Base-by-base conservation (phyloP, 2,888 invertebrate genomes). In the Xestia ashworthii region DNA sequence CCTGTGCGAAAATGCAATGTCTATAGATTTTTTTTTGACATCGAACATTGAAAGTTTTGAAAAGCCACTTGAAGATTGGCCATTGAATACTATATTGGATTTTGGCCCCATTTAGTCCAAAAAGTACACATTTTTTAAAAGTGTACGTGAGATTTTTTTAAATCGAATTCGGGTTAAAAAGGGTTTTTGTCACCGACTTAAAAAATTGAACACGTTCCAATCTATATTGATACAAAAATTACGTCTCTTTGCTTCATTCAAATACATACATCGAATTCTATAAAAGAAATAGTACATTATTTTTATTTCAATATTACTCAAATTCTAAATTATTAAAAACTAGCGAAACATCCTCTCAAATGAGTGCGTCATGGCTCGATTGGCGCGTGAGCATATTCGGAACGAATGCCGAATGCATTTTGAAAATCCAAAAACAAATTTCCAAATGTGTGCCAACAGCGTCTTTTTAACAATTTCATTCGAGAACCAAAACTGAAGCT, bases 51-150 rank as follows among this genome's bases (percentile, higher is more conserved):
- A 67, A 66, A 76, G 64, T 74, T 76, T 65, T 22, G 66, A 76
- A 64, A 68, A 32, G 22, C 46, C 60, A 68, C 74, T 72, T 16
- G 46, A 64, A 55, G 60, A 76, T 76, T 79, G 71, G 22, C 76
- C 9, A 69, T 78, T 74, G 71, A 87, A 78, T 76, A 73, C 38
- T 50, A 41, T 64, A 81, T 80, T 84, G 64, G 71, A 71, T 85
- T 82, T 48, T 53, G 14, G 8, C 9, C 11, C 67, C n/a, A 65
- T 81, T 71, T 76, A 55, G 48, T 8, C 0, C 41, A 60, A 66
- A 78, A 50, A 9, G n/a, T 8, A 55, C 58, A 14, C 5, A 25
- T 14, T 62, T 77, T 81, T 74, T 44, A 71, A 64, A 70, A n/a
- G 41, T 65, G 62, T 65, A 65, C 78, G 81, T 71, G 83, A 62